Evolutionary conservation across 2,113 vertebrate species (phyloP).

Genomic region (Notothenia coriiceps): DNA sequence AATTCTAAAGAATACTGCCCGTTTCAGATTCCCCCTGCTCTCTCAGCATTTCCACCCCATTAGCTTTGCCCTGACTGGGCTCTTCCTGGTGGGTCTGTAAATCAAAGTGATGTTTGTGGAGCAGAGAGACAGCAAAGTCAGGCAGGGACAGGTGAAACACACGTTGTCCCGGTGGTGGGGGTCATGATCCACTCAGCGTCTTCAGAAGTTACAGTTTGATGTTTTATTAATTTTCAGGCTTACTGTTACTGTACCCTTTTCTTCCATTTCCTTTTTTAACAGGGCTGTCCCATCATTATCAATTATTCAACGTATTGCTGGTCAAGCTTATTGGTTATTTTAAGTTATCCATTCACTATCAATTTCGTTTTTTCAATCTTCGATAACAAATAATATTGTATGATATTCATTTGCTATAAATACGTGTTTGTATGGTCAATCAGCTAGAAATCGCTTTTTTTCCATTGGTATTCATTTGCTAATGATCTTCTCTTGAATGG

Average conservation of each 20-base stretch:
- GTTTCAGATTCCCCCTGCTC: conserved; percentile 52
- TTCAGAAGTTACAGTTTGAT: background rate
- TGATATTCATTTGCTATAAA: too few relatives aligned
- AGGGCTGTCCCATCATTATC: background rate
- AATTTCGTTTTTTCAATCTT: background rate
- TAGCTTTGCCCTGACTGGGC: conserved; percentile 71
- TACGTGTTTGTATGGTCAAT: too few relatives aligned
- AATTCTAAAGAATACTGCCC: conserved; percentile 53
- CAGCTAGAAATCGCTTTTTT: background rate
- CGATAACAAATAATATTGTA: background rate
- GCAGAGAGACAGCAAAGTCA: conserved; percentile 40
- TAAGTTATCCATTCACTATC: background rate
- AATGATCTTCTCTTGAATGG: too few relatives aligned
- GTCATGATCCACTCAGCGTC: background rate
- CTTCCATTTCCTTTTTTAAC: too few relatives aligned
- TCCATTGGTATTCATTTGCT: background rate
- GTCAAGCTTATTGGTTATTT: background rate
- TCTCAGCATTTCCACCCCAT: conserved; percentile 76
- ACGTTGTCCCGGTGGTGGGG: background rate
- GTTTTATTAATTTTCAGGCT: background rate
- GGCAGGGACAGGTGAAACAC: conserved; percentile 56
- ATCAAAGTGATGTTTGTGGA: conserved; percentile 65
- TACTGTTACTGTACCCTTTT: background rate
- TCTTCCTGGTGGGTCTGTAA: conserved; percentile 65
- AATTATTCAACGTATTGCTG: background rate